Percentiles rank a stretch among this genome's conserved stretches.
phyloP scores from a whole-genome alignment of 2,797 vertebrate genomes.

The Botia kubotai region DNA sequence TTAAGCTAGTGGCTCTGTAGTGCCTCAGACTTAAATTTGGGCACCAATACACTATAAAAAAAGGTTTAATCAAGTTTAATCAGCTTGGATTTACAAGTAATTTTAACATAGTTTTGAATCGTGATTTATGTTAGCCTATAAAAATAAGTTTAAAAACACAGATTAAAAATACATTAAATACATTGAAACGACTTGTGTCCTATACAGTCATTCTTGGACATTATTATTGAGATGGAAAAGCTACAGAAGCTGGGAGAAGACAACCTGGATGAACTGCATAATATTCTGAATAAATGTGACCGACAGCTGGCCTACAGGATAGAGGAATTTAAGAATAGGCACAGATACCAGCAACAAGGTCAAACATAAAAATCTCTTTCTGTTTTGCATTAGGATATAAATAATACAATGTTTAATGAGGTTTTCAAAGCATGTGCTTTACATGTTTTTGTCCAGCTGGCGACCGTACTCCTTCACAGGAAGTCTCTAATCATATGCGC shows the following conservation, averaged over 20 bases:
- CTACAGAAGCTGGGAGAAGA: conserved; percentile 58
- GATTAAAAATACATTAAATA: too few relatives aligned
- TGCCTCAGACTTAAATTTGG: too few relatives aligned
- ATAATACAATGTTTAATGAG: not conserved
- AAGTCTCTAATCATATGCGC: not conserved
- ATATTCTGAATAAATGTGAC: conserved; percentile 43
- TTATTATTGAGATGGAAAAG: conserved; percentile 79
- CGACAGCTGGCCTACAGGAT: conserved; percentile 61
- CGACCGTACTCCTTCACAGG: not conserved
- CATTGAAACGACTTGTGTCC: too few relatives aligned
- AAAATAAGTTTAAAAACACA: too few relatives aligned
- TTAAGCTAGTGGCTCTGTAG: too few relatives aligned
- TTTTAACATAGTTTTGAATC: too few relatives aligned
- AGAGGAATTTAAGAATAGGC: conserved; percentile 28
- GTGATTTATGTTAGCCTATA: too few relatives aligned
- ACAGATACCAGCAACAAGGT: not conserved
- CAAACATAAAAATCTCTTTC: not conserved
- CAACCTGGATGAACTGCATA: conserved; percentile 56
- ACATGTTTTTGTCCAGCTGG: not conserved
- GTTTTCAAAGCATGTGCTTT: conserved; percentile 57
- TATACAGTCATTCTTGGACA: conserved; percentile 72
- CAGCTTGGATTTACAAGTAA: too few relatives aligned
- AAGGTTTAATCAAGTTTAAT: too few relatives aligned
- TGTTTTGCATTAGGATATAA: conserved; percentile 60
- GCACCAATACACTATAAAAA: conserved; percentile 50